phyloP scores from a whole-genome alignment of 2,888 invertebrate species.

The Caenorhabditis auriculariae region DNA sequence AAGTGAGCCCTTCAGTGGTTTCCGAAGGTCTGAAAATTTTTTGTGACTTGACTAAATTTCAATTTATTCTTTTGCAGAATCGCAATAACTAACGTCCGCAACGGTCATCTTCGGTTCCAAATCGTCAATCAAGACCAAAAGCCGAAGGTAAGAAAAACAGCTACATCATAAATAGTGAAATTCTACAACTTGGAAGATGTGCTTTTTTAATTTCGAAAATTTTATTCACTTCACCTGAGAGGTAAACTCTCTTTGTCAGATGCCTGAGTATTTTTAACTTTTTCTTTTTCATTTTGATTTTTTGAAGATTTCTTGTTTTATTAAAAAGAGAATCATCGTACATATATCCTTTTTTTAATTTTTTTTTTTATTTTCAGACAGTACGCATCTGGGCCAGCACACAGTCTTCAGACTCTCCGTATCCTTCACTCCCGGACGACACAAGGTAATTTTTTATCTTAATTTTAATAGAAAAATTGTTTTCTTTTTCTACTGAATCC shows the following conservation, averaged over 20 bases:
- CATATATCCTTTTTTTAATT: too few relatives aligned
- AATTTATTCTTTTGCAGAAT: slow-evolving; percentile 25
- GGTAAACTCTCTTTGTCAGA: too few relatives aligned
- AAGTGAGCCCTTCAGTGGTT: slow-evolving; percentile 49
- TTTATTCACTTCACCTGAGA: too few relatives aligned
- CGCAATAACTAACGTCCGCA: slow-evolving; percentile 39
- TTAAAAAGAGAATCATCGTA: too few relatives aligned
- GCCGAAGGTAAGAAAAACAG: slow-evolving; percentile 23
- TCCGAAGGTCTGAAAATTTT: slow-evolving; percentile 20
- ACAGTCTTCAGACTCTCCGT: slow-evolving; percentile 41
- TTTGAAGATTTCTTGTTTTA: too few relatives aligned
- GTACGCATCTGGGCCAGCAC: slow-evolving; percentile 43
- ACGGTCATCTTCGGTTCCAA: slow-evolving; percentile 44
- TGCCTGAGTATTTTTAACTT: too few relatives aligned
- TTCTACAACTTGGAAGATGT: too few relatives aligned
- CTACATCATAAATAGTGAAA: too few relatives aligned
- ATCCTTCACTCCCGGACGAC: slow-evolving; percentile 52
- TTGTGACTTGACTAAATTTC: background rate
- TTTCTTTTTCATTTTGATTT: too few relatives aligned
- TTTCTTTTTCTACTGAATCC: too few relatives aligned
- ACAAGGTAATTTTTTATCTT: slow-evolving; percentile 30
- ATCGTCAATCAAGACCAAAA: slow-evolving; percentile 48
- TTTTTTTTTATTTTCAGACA: slow-evolving; percentile 1
- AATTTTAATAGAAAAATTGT: slow-evolving; percentile 1
- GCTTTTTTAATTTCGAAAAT: too few relatives aligned